Evolutionary conservation across 1,140 invertebrate species (phyloP), one percentile per base, ranked within the genome.

Genomic region (Drosophila micromelanica): DNA sequence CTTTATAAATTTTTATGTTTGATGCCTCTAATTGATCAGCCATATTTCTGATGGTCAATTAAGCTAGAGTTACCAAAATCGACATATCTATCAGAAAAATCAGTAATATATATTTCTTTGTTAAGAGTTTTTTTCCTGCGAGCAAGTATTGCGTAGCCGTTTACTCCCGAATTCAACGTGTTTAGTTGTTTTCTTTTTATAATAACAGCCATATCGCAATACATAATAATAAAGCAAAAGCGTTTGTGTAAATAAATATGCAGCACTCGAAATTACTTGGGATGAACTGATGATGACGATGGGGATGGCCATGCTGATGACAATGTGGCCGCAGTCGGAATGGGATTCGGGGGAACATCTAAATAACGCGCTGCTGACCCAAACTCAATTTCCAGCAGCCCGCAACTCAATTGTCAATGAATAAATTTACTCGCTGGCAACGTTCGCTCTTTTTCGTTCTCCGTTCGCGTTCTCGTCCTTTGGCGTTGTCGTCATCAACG

Each of bases 331-430:
- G 54, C 40, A 60, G 62, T 68, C 12, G 38, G 23, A 51, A 17
- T 27, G 38, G 37, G 35, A 46, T 20, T 49, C 37, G 20, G 32
- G 51, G 40, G 69, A 51, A 80, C 61, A 85, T 86, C 73, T 78
- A 80, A 85, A 80, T 85, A 76, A 68, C 54, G 52, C 45, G 62
- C 20, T 61, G 69, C 20, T 59, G 64, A 78, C 74, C 76, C 69
- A 80, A 89, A 89, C 84, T 84, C 84, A 89, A 87, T 87, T 87
- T 87, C 61, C 76, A 82, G 63, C 61, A 76, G 79, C 76, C 84
- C 82, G 79, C 82, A 89, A 89, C 84, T 89, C 84, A 89, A 89
- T 89, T 90, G 84, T 89, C 84, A 89, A 89, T 89, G 84, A 89
- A 89, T 89, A 89, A 89, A 89, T 89, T 89, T 89, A 68, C 45